Evolutionary conservation across 2,888 invertebrate genomes (phyloP).

Genomic region (Chaetogeoica ovagalla): DNA sequence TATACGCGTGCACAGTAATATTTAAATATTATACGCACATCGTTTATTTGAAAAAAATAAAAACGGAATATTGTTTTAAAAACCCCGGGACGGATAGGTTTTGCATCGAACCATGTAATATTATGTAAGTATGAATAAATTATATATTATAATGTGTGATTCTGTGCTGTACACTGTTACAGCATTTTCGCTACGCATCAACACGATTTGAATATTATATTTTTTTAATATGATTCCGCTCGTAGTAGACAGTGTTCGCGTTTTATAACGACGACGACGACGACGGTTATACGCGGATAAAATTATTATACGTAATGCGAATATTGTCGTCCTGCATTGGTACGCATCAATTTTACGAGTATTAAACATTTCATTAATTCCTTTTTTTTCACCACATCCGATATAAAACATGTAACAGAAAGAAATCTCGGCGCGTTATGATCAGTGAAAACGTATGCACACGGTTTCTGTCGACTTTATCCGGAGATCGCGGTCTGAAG

Average conservation of each 20-base stretch:
- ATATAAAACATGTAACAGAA: too few species aligned
- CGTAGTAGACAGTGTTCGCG: background rate
- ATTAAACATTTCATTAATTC: too few species aligned
- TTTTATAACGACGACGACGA: background rate
- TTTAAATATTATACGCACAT: constrained; percentile 2
- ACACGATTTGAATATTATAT: background rate
- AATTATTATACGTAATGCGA: too few species aligned
- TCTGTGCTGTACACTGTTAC: too few species aligned
- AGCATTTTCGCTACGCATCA: background rate
- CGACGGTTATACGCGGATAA: background rate
- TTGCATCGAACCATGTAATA: background rate
- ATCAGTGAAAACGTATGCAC: too few species aligned
- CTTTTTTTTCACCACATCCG: too few species aligned
- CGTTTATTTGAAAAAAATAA: background rate
- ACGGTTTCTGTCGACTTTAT: too few species aligned
- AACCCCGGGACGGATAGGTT: background rate
- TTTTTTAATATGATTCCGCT: background rate
- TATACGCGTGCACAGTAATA: background rate
- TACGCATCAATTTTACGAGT: too few species aligned
- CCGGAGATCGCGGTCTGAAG: too few species aligned
- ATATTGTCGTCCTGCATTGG: too few species aligned
- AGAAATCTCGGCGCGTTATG: too few species aligned
- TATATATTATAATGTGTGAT: background rate
- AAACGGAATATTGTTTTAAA: constrained; percentile 5
- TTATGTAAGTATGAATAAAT: background rate